These are phyloP conservation scores for Drosophila sproati DNA, from an alignment of 1,140 invertebrate genomes.

Conservation along the genomic window DNA sequence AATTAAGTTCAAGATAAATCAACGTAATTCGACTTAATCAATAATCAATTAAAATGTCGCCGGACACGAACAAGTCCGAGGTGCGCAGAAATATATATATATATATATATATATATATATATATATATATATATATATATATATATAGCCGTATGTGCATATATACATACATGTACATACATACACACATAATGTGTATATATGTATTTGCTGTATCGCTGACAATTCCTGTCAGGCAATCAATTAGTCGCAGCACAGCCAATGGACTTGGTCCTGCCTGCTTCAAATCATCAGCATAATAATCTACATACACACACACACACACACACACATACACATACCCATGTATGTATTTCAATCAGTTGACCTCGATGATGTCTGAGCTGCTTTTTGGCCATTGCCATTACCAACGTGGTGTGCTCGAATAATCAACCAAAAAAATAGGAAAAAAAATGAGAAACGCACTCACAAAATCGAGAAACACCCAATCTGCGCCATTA, in stretches of 20 bases:
- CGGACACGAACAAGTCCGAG: slow-evolving; percentile 16
- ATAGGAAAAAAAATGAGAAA: slow-evolving; percentile 7
- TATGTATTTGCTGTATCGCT: background rate
- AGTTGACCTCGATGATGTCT: slow-evolving; percentile 38
- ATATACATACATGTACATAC: too few relatives aligned
- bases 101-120: background rate
- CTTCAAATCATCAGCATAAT: slow-evolving; percentile 17
- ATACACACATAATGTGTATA: background rate
- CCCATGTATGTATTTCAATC: slow-evolving; percentile 29
- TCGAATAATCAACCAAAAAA: slow-evolving; percentile 12
- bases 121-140: background rate
- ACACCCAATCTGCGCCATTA: slow-evolving; percentile 71
- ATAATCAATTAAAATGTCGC: slow-evolving; percentile 73
- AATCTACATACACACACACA: slow-evolving; percentile 6
- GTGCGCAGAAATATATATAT: background rate
- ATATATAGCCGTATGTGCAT: too few relatives aligned
- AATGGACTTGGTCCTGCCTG: background rate
- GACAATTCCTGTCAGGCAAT: slow-evolving; percentile 28
- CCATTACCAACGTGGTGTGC: slow-evolving; percentile 40
- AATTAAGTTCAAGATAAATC: slow-evolving; percentile 40
- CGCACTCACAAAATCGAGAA: slow-evolving; percentile 14
- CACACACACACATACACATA: background rate
- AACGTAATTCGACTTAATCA: slow-evolving; percentile 68
- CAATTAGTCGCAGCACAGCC: slow-evolving; percentile 28
- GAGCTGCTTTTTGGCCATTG: slow-evolving; percentile 30